These are phyloP conservation scores for Tetragonula clypearis DNA, from an alignment of 1,140 invertebrate genomes.

Conservation along the genomic window DNA sequence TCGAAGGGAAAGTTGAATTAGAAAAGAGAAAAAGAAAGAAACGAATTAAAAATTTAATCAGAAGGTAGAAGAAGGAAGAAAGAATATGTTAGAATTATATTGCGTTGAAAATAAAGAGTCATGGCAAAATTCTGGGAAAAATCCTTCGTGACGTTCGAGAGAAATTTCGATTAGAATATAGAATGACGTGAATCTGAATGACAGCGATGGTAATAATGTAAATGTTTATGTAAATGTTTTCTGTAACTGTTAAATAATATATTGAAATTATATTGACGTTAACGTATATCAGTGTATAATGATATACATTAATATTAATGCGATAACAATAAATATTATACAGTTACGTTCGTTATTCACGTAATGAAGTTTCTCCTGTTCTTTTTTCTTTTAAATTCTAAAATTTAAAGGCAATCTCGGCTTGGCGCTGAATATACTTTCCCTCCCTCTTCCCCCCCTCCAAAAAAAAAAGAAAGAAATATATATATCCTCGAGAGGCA, in stretches of 20 bases:
- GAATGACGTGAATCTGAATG: not conserved
- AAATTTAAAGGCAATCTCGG: not conserved
- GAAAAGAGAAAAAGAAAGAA: too few species aligned
- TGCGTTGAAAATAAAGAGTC: not conserved
- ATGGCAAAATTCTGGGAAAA: not conserved
- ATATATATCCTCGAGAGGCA: not conserved
- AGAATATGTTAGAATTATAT: not conserved
- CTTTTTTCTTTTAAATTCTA: not conserved
- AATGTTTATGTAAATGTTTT: not conserved
- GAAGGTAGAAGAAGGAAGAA: not conserved
- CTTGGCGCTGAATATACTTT: not conserved
- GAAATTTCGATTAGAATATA: not conserved
- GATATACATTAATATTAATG: too few species aligned
- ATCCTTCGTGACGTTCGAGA: not conserved
- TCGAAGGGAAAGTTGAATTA: not conserved
- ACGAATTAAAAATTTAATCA: not conserved
- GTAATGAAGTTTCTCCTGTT: not conserved
- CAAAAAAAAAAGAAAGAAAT: not conserved
- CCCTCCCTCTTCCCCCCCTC: too few species aligned
- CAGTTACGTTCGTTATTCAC: not conserved
- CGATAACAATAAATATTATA: too few species aligned
- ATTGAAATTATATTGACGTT: too few species aligned
- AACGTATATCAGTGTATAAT: too few species aligned
- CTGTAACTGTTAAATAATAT: not conserved
- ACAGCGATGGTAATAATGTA: not conserved